Evolutionary conservation across 1,140 invertebrate genomes (phyloP), one percentile per base, ranked within the genome.

Genomic region (Zaprionus vittiger): DNA sequence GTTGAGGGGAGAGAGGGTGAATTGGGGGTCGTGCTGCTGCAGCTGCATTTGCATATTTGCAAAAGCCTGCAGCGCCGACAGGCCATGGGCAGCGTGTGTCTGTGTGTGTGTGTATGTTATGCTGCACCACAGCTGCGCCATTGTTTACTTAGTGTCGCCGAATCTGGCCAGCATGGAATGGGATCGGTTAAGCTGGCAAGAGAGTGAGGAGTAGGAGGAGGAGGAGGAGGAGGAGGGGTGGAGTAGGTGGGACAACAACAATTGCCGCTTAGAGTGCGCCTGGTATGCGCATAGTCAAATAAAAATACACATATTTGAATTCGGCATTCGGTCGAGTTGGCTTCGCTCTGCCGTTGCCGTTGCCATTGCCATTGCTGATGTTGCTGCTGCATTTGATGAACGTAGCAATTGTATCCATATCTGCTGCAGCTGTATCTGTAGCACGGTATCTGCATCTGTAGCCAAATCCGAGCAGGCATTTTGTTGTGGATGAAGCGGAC

Each of bases 111-210:
- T 22, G 63, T 78, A 61, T 83, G 84, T 79, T 83, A 79, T 87
- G 77, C 83, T 89, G 79, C 77, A 82, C 78, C 84, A 81, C 84
- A 87, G 84, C 84, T 87, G 83, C 70, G 64, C 74, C 73, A 62
- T 66, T 87, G 84, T 87, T 87, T 87, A 87, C 84, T 87, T 87
- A 87, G 84, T 87, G 84, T 87, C 84, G 84, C 84, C 57, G 84
- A 87, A 87, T 89, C 83, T 78, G 75, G 72, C 64, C 82, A 72
- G 79, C 62, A 67, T 68, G 59, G 73, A 37, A 61, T 67, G 70
- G 65, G 55, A 41, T 37, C 41, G 62, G 55, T 26, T 38, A 63
- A 70, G 59, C 49, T 24, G 4, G n/a, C 37, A 15, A 15, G 37
- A 12, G 14, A 41, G 28, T 22, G 14, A 12, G 52, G 12, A n/a